These are phyloP conservation scores for Anthrax anthrax DNA, from an alignment of 2,888 invertebrate genomes.

Conservation along the genomic window DNA sequence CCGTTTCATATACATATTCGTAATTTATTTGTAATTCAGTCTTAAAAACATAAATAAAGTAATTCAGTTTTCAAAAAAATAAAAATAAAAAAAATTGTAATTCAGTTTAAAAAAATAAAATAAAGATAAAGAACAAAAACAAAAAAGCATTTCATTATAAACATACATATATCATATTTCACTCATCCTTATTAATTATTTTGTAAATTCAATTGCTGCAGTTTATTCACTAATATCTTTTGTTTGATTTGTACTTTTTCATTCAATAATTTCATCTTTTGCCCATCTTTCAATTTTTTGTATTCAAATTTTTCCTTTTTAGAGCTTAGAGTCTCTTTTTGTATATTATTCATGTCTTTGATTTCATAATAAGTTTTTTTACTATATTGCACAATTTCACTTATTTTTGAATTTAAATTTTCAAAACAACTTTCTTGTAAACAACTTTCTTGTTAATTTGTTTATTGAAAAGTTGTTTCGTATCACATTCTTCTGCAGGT, in stretches of 20 bases:
- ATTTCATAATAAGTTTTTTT: background rate
- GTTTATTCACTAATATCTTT: background rate
- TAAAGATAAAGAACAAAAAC: background rate
- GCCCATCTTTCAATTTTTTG: background rate
- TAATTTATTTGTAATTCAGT: background rate
- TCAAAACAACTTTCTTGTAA: background rate
- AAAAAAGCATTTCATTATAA: background rate
- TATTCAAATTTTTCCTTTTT: background rate
- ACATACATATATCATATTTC: too few relatives aligned
- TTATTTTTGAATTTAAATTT: background rate
- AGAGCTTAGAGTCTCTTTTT: background rate
- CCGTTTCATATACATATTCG: background rate
- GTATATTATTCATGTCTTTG: background rate
- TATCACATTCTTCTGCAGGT: background rate
- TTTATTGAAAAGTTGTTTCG: background rate
- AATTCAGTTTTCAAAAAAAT: background rate
- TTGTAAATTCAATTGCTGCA: background rate
- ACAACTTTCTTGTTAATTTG: too few relatives aligned
- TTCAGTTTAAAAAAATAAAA: background rate
- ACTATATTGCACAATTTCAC: background rate
- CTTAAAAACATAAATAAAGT: too few relatives aligned
- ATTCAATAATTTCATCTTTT: background rate
- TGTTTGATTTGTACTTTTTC: background rate
- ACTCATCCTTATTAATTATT: background rate
- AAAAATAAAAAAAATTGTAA: background rate